Evolutionary conservation across 1,140 invertebrate genomes (phyloP), one percentile per base, ranked within the genome.

Genomic region (Drosophila bocqueti): DNA sequence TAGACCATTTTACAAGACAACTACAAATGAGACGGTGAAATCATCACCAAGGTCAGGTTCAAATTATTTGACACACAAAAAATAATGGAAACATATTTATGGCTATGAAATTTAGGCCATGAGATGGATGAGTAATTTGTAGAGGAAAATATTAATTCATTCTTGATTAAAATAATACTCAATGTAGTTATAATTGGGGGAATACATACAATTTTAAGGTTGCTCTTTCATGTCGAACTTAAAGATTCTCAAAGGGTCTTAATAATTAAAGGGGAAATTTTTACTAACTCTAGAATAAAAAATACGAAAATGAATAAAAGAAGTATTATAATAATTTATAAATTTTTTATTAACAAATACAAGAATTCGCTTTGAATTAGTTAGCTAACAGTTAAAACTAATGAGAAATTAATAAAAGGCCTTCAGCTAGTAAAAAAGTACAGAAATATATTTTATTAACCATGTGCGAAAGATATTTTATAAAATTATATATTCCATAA

Each of bases 1-100:
- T 87, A 89, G 84, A 72, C 85, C 73, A 83, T 83, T 86, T 87
- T 87, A 89, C 83, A 87, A 89, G 81, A 85, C 47, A 80, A 67
- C 84, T 83, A 84, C 84, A 87, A 89, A 87, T 87, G 81, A 84
- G 84, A 57, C 68, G 81, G 63, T 78, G 77, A 89, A 78, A 83
- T 78, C 60, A 81, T 76, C 49, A 68, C 74, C 80, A 87, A 89
- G 81, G 84, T 89, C 77, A 81, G 86, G 84, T 87, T 75, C 84
- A 87, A 89, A 83, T 83, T 79, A 77, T 76, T 87, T 80, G 62
- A 80, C 66, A 81, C 38, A 72, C 72, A 71, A 69, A 64, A 66
- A 40, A 54, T 38, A 21, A 50, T 21, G 43, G 29, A 31, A 61
- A 63, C 34, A 72, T 49, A 68, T 61, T 52, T 34, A 36, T 52